These are phyloP conservation scores for Tiaroga cobitis DNA, from an alignment of 2,797 vertebrate species.

Conservation along the genomic window DNA sequence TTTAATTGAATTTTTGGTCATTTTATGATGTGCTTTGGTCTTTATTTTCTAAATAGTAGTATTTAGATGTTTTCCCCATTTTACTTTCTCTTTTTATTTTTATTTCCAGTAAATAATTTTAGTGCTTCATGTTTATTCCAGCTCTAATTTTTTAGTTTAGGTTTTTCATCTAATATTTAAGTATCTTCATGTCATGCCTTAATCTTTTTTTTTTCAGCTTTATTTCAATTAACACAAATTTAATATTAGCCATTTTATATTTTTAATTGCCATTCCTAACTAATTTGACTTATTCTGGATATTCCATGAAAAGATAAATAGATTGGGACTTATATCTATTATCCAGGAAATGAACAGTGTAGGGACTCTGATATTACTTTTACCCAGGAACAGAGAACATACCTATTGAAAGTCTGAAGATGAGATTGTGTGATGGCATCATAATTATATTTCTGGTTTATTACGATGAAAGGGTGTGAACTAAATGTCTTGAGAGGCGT, in stretches of 20 bases:
- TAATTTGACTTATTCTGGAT: not conserved
- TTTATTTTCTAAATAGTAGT: too few species aligned
- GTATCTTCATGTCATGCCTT: not conserved
- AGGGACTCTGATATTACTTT: not conserved
- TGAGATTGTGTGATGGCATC: not conserved
- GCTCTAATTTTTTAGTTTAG: not conserved
- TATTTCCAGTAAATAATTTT: not conserved
- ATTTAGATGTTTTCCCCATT: too few species aligned
- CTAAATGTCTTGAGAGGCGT: conserved; percentile 2
- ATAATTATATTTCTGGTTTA: conserved; percentile 5
- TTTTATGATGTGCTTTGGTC: not conserved
- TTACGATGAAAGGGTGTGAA: conserved; percentile 2
- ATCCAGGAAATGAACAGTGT: not conserved
- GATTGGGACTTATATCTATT: not conserved
- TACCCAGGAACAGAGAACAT: too few species aligned
- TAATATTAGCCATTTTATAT: too few species aligned
- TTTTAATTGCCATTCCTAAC: not conserved
- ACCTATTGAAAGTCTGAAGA: not conserved
- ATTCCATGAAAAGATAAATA: too few species aligned
- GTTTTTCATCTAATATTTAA: not conserved
- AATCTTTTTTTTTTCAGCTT: not conserved
- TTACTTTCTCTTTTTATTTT: not conserved
- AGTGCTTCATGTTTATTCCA: not conserved
- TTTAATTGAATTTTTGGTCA: not conserved
- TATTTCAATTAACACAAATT: not conserved